Conservation (phyloP, 92 coral and sea anemone genomes). For the Ricordea florida region DNA sequence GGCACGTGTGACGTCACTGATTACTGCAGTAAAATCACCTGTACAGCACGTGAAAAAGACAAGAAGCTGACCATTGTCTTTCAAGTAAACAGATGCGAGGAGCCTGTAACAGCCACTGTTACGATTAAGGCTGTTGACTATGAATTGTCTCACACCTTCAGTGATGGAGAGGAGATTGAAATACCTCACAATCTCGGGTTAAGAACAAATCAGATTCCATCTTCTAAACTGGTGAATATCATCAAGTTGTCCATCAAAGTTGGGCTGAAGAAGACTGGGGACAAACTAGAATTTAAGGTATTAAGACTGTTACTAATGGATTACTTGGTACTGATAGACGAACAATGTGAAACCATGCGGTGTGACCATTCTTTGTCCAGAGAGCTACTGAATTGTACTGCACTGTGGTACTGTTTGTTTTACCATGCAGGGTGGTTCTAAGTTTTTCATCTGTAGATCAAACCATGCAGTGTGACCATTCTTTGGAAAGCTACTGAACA, state of each 20-base stretch:
- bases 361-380: no score
- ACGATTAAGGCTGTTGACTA: constrained; percentile 19
- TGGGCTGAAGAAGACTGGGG: background rate
- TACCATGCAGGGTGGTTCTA: no score
- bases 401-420: no score
- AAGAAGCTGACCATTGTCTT: constrained; percentile 15
- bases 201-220: no score
- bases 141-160: constrained; percentile 47
- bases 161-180: constrained; percentile 12
- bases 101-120: constrained; percentile 49
- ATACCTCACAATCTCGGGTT: constrained; percentile 12
- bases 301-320: background rate
- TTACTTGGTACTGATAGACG: no score
- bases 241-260: constrained; percentile 19
- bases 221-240: no score
- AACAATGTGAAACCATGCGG: no score
- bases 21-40: constrained; percentile 47
- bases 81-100: constrained; percentile 37
- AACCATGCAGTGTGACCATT: no score
- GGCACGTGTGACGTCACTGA: constrained; percentile 30
- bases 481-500: no score
- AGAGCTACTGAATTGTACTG: no score
- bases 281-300: constrained; percentile 26
- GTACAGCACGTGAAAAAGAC: background rate
- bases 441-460: no score